Conservation (phyloP, 2,888 invertebrate species). For the Slavum lentiscoides region DNA sequence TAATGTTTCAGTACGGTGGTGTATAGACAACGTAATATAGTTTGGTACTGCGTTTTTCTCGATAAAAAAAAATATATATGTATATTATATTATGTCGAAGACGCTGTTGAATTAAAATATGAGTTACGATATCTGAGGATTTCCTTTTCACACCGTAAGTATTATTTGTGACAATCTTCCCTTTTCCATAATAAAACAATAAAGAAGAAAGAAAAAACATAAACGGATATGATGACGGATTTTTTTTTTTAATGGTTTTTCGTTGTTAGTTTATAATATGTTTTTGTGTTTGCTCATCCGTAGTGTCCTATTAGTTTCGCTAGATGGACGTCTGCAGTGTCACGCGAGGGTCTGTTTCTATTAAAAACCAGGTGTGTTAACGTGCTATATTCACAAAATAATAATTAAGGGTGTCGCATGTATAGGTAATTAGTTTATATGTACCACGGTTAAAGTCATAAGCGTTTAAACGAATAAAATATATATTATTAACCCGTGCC, state of each 20-base stretch:
- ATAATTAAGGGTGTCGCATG: conserved; percentile 6
- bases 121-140: neutral
- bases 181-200: conserved; percentile 16
- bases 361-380: conserved; percentile 22
- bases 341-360: conserved; percentile 27
- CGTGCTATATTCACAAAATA: neutral
- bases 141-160: neutral
- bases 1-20: neutral
- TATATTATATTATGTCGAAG: neutral
- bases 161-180: conserved; percentile 3
- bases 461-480: neutral
- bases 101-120: neutral
- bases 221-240: conserved; percentile 29
- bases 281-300: conserved; percentile 40
- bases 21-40: no score
- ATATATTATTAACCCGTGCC: neutral
- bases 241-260: conserved; percentile 13
- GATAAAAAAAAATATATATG: neutral
- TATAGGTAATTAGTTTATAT: neutral
- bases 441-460: neutral
- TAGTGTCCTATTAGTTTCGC: conserved; percentile 31
- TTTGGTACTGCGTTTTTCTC: neutral
- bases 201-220: conserved; percentile 1
- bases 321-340: conserved; percentile 28
- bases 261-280: conserved; percentile 18